Conservation (phyloP, 2,797 vertebrate species). For the Lepus townsendii region DNA sequence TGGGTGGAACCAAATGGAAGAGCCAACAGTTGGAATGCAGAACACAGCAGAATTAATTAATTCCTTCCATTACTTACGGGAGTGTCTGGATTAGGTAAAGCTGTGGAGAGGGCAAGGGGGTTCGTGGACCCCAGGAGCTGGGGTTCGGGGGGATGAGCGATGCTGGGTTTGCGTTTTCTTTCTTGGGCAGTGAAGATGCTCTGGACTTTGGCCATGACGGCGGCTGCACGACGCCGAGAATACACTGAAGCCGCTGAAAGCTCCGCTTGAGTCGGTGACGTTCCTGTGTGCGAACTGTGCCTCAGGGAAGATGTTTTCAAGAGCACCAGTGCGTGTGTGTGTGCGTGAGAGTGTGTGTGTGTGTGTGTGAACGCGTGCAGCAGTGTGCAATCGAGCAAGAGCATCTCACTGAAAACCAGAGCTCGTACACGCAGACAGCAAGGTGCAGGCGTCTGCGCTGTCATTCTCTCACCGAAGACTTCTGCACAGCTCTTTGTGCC, state of each 20-base stretch:
- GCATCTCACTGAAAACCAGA: neutral
- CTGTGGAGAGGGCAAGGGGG: neutral
- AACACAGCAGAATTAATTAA: neutral
- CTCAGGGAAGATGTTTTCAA: neutral
- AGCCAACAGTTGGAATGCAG: neutral
- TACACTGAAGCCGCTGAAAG: neutral
- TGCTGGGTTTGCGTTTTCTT: neutral
- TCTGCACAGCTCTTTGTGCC: too few species aligned
- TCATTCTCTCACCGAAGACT: too few species aligned
- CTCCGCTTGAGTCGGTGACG: neutral
- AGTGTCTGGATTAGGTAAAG: neutral
- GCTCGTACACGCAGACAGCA: too few species aligned
- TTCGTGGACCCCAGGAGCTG: neutral
- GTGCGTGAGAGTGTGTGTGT: too few species aligned
- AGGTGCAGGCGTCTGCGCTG: too few species aligned
- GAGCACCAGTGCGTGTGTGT: neutral
- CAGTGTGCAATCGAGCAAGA: conserved; percentile 1
- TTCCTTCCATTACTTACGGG: too few species aligned
- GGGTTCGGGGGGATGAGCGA: neutral
- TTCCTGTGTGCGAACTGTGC: neutral
- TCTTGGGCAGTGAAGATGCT: neutral
- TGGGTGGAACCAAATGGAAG: neutral
- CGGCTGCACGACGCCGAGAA: neutral
- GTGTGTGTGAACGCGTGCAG: neutral
- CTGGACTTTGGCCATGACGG: neutral